These are phyloP conservation scores for Melanotus villosus DNA, from an alignment of 2,888 invertebrate species.

Conservation along the genomic window DNA sequence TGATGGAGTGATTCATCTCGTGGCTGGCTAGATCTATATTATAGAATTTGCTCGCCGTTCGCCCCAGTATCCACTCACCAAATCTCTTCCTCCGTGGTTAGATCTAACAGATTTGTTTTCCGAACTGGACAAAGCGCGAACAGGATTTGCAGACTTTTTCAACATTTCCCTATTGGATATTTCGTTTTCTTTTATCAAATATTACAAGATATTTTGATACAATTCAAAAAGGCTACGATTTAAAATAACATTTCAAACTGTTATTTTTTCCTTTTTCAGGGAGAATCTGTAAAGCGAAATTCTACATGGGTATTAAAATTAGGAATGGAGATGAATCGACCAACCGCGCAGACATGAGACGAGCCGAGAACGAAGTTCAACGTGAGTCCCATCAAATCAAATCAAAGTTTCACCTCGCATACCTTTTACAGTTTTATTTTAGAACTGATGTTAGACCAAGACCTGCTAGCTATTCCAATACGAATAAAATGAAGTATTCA, in stretches of 20 bases:
- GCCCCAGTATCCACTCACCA: constrained; percentile 35
- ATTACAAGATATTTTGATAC: too few relatives aligned
- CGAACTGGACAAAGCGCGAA: not conserved
- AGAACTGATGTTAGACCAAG: constrained; percentile 25
- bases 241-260: not conserved
- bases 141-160: not conserved
- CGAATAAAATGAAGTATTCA: not conserved
- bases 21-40: constrained; percentile 47
- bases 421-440: constrained; percentile 42
- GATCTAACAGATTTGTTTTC: constrained; percentile 27
- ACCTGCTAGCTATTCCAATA: constrained; percentile 1
- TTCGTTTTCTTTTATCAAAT: too few relatives aligned
- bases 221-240: too few relatives aligned
- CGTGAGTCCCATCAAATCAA: constrained; percentile 45
- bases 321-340: constrained; percentile 45
- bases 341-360: constrained; percentile 45
- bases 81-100: constrained; percentile 31
- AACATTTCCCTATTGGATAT: not conserved
- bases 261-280: constrained; percentile 5
- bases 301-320: constrained; percentile 40
- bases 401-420: constrained; percentile 46
- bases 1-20: constrained; percentile 54
- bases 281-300: constrained; percentile 23
- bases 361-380: constrained; percentile 42
- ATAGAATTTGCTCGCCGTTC: constrained; percentile 43